Conservation (phyloP, 2,888 invertebrate species). For the Caenorhabditis drosophilae region DNA sequence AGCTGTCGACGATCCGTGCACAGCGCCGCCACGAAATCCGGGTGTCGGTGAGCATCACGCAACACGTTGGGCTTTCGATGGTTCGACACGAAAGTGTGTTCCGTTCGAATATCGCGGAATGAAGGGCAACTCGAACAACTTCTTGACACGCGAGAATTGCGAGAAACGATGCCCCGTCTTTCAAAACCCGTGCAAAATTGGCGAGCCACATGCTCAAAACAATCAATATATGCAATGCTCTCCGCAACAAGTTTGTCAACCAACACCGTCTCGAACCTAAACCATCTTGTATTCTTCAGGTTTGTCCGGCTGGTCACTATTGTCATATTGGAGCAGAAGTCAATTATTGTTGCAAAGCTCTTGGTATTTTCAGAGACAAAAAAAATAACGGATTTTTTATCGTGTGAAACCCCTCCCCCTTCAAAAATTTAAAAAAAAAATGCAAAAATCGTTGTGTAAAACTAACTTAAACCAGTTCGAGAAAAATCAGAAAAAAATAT, state of each 20-base stretch:
- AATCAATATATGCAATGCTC: constrained; percentile 47
- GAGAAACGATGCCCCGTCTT: constrained; percentile 57
- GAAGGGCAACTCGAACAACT: constrained; percentile 62
- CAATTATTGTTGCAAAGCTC: constrained; percentile 59
- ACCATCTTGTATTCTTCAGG: constrained; percentile 2
- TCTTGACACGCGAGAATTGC: constrained; percentile 52
- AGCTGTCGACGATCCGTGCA: constrained; percentile 62
- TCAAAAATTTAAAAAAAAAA: no score
- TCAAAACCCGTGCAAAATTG: constrained; percentile 61
- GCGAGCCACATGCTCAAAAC: constrained; percentile 49
- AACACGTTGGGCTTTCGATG: constrained; percentile 61
- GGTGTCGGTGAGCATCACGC: constrained; percentile 55
- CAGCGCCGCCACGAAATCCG: constrained; percentile 51
- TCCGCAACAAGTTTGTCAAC: constrained; percentile 45
- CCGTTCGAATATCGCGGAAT: constrained; percentile 57
- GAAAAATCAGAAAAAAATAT: constrained; percentile 3
- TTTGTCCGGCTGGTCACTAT: constrained; percentile 58
- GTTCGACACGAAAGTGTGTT: constrained; percentile 43
- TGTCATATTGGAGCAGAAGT: constrained; percentile 62
- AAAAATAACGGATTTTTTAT: neutral
- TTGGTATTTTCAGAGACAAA: constrained; percentile 39
- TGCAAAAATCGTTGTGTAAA: no score
- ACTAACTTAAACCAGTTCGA: neutral
- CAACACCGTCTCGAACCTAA: no score
- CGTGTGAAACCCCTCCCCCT: neutral